Percentiles rank a stretch among this genome's conserved stretches.
Evolutionary conservation across 2,888 invertebrate genomes (phyloP).

Genomic region (Phalangium opilio): DNA sequence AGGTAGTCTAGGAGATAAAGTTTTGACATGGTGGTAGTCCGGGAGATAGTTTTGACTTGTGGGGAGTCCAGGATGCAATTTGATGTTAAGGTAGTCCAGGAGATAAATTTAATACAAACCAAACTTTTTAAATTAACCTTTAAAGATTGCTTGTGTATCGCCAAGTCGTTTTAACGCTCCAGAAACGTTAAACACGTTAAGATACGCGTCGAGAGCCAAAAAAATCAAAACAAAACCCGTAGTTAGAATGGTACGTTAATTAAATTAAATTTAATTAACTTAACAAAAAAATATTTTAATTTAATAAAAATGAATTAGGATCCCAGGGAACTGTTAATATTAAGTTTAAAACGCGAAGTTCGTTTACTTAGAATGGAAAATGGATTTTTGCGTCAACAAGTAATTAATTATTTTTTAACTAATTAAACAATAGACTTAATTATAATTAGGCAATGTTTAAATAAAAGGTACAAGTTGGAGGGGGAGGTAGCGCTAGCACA

Average conservation of each 20-base stretch:
- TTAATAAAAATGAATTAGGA: slow-evolving; percentile 42
- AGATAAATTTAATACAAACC: too few relatives aligned
- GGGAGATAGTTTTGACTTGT: too few relatives aligned
- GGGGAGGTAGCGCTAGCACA: too few relatives aligned
- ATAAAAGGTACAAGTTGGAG: too few relatives aligned
- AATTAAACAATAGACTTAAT: too few relatives aligned
- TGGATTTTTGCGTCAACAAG: slow-evolving; percentile 55
- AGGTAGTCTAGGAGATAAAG: too few relatives aligned
- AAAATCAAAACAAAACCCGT: slow-evolving; percentile 83
- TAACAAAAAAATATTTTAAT: background rate
- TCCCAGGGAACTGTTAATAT: slow-evolving; percentile 74
- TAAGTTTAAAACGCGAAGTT: slow-evolving; percentile 75
- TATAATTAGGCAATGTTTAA: too few relatives aligned
- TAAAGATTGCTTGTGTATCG: slow-evolving; percentile 82
- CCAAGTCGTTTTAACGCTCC: slow-evolving; percentile 69
- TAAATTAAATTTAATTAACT: background rate
- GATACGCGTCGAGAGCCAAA: slow-evolving; percentile 83
- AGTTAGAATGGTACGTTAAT: slow-evolving; percentile 63
- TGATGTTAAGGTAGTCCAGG: too few relatives aligned
- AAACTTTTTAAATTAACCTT: slow-evolving; percentile 14
- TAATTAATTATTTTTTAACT: slow-evolving; percentile 14
- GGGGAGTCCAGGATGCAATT: too few relatives aligned
- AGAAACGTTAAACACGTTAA: slow-evolving; percentile 76
- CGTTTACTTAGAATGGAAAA: slow-evolving; percentile 72
- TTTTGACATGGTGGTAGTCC: too few relatives aligned